Evolutionary conservation across 2,888 invertebrate species (phyloP).

Genomic region (Hirtodrosophila confusa): DNA sequence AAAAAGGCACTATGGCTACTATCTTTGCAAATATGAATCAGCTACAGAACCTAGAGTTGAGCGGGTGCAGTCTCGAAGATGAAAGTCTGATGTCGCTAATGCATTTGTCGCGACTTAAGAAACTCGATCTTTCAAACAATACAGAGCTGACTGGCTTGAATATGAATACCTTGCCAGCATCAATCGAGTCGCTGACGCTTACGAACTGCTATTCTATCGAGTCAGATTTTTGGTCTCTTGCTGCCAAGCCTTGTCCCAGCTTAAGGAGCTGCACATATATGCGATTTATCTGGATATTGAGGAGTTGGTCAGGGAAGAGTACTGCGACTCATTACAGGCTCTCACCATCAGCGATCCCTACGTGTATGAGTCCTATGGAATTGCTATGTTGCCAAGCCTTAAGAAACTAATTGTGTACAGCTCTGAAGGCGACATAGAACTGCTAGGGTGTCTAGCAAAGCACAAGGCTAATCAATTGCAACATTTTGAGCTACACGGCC

Average conservation of each 20-base stretch:
- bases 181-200: constrained; percentile 30
- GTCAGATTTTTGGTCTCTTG: not conserved
- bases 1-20: constrained; percentile 2
- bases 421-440: not conserved
- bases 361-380: constrained; percentile 41
- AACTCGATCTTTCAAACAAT: constrained; percentile 41
- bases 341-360: constrained; percentile 17
- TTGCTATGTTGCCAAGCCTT: constrained; percentile 50
- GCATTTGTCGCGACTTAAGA: constrained; percentile 30
- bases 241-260: constrained; percentile 2
- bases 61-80: constrained; percentile 26
- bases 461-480: constrained; percentile 36
- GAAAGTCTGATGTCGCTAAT: constrained; percentile 12
- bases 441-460: constrained; percentile 31
- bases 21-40: constrained; percentile 22
- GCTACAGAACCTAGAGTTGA: constrained; percentile 31
- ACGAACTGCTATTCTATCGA: constrained; percentile 4
- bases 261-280: constrained; percentile 33
- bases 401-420: constrained; percentile 33
- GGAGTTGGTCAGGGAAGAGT: not conserved
- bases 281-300: not conserved
- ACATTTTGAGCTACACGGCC: constrained; percentile 25
- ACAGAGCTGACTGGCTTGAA: constrained; percentile 16
- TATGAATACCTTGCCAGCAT: constrained; percentile 13
- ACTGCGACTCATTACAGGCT: constrained; percentile 26